phyloP scores from a whole-genome alignment of 2,888 invertebrate species.

The Branchipolynoe longqiensis region DNA sequence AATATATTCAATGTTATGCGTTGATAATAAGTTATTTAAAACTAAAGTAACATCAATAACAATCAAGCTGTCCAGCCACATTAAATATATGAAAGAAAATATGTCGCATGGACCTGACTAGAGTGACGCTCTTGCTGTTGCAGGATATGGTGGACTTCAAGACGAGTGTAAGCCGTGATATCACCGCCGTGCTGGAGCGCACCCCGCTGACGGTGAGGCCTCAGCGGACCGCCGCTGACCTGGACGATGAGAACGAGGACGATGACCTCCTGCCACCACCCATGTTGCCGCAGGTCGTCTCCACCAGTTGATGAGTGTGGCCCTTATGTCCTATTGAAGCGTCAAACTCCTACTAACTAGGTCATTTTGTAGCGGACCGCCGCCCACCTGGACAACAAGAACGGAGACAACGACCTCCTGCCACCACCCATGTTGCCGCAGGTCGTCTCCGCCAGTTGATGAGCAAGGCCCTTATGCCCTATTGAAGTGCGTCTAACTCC shows the following conservation, averaged over 20 bases:
- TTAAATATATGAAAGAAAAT: not conserved
- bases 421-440: slow-evolving; percentile 84
- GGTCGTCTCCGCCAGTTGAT: slow-evolving; percentile 49
- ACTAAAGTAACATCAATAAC: too few species aligned
- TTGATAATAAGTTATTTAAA: too few species aligned
- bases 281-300: slow-evolving; percentile 82
- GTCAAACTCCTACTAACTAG: too few species aligned
- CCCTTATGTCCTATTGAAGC: too few species aligned
- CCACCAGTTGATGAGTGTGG: slow-evolving; percentile 47
- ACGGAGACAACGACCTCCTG: slow-evolving; percentile 83
- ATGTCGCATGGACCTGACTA: slow-evolving; percentile 64
- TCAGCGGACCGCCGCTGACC: slow-evolving; percentile 84
- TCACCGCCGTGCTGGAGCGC: slow-evolving; percentile 87
- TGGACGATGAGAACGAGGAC: slow-evolving; percentile 84
- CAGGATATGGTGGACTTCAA: slow-evolving; percentile 89
- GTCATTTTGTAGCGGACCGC: too few species aligned
- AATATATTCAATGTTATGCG: too few species aligned
- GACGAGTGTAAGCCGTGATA: slow-evolving; percentile 88
- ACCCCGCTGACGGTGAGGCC: slow-evolving; percentile 85
- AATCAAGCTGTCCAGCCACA: not conserved
- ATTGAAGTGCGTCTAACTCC: too few species aligned
- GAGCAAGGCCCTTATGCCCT: too few species aligned
- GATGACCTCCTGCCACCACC: slow-evolving; percentile 84
- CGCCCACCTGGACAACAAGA: slow-evolving; percentile 85
- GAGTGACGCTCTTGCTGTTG: too few species aligned